Evolutionary conservation across 1,140 invertebrate species (phyloP).

Genomic region (Drosophila tropicalis): DNA sequence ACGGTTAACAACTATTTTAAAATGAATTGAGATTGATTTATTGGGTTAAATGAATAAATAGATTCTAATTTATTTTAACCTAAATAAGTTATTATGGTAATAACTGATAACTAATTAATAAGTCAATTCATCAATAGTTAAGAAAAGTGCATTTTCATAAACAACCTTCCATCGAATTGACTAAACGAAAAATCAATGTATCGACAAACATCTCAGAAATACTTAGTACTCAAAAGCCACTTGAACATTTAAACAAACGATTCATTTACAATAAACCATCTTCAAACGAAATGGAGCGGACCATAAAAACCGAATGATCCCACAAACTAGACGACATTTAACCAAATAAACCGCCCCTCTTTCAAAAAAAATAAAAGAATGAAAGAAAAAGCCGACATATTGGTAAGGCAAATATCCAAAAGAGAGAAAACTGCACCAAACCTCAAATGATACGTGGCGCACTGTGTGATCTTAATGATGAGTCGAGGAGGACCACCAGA

Average conservation of each 20-base stretch:
- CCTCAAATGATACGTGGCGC: conserved; percentile 74
- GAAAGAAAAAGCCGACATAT: conserved; percentile 19
- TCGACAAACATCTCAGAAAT: conserved; percentile 49
- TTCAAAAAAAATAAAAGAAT: conserved; percentile 15
- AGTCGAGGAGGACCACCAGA: conserved; percentile 23
- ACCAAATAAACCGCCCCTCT: conserved; percentile 18
- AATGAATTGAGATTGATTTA: too few species aligned
- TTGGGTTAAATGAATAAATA: too few species aligned
- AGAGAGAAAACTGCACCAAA: conserved; percentile 22
- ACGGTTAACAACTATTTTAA: too few species aligned
- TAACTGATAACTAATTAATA: too few species aligned
- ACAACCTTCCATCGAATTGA: conserved; percentile 41
- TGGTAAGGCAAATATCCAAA: conserved; percentile 1
- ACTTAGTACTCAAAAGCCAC: too few species aligned
- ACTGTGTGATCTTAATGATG: conserved; percentile 72
- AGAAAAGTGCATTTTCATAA: too few species aligned
- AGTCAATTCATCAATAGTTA: too few species aligned
- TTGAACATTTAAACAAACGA: conserved; percentile 68
- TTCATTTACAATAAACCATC: conserved; percentile 82
- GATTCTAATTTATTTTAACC: too few species aligned
- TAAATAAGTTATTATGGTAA: too few species aligned
- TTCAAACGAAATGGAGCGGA: conserved; percentile 77
- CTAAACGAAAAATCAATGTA: conserved; percentile 73
- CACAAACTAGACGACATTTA: conserved; percentile 42
- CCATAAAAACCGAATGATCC: conserved; percentile 50